phyloP scores from a whole-genome alignment of 2,113 vertebrate genomes.

The Serranochromis macrocephalus region DNA sequence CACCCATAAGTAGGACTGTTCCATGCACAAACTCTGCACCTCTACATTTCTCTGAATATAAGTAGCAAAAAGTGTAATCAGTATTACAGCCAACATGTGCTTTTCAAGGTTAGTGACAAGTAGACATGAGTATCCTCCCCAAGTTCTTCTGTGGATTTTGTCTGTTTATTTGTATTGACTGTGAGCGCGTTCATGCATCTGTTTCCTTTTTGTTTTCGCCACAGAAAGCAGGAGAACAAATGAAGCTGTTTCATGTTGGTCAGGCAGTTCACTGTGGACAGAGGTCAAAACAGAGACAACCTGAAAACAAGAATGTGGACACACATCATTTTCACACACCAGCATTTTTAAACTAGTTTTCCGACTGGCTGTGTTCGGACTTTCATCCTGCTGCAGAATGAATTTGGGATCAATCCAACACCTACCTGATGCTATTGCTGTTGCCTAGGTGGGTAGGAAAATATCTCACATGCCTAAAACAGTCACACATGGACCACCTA shows the following conservation, averaged over 20 bases:
- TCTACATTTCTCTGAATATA: background rate
- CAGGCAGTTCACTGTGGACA: background rate
- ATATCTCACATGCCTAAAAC: background rate
- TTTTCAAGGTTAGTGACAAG: background rate
- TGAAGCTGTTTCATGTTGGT: rapidly evolving
- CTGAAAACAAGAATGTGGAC: background rate
- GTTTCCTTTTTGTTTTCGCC: background rate
- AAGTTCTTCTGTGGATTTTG: background rate
- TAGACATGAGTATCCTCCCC: background rate
- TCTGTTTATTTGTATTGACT: background rate
- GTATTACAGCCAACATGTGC: background rate
- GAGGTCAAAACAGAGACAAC: background rate
- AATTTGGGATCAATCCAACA: background rate
- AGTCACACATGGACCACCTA: background rate
- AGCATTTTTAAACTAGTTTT: background rate
- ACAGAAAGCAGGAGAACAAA: background rate
- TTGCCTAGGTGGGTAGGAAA: background rate
- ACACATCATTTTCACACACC: background rate
- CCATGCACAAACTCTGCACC: background rate
- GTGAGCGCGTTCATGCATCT: background rate
- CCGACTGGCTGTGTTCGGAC: rapidly evolving
- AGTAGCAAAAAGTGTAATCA: background rate
- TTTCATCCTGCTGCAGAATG: background rate
- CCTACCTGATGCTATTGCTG: background rate
- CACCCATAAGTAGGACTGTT: background rate